Conservation (phyloP, 2,797 vertebrate genomes). For the Cryptoprocta ferox region DNA sequence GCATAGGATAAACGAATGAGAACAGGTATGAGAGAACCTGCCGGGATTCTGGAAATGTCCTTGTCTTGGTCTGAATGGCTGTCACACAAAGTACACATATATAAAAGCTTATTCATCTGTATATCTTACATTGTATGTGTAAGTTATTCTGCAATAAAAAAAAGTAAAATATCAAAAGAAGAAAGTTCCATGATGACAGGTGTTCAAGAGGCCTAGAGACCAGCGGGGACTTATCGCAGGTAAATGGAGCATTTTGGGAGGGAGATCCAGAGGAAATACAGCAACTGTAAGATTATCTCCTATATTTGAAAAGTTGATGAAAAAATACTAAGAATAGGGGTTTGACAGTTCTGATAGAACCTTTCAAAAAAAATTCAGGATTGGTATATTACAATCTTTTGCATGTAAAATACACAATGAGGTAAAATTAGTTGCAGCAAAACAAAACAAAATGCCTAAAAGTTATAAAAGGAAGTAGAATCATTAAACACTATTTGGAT, state of each 20-base stretch:
- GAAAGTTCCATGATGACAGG: background rate
- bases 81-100: background rate
- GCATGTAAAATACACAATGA: too few relatives aligned
- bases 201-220: background rate
- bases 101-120: background rate
- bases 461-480: too few relatives aligned
- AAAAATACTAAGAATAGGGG: too few relatives aligned
- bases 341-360: too few relatives aligned
- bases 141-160: background rate
- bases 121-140: background rate
- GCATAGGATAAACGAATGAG: background rate
- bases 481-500: too few relatives aligned
- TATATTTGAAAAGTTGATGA: too few relatives aligned
- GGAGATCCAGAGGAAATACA: background rate
- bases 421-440: too few relatives aligned
- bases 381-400: too few relatives aligned
- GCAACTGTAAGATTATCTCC: too few relatives aligned
- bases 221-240: background rate
- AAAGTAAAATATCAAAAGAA: background rate
- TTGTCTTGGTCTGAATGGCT: background rate
- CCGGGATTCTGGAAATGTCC: background rate
- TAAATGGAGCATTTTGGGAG: background rate
- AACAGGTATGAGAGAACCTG: background rate
- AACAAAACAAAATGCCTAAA: too few relatives aligned
- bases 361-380: too few relatives aligned